Conservation (phyloP, 2,888 invertebrate genomes). For the Frankliniella fusca region DNA sequence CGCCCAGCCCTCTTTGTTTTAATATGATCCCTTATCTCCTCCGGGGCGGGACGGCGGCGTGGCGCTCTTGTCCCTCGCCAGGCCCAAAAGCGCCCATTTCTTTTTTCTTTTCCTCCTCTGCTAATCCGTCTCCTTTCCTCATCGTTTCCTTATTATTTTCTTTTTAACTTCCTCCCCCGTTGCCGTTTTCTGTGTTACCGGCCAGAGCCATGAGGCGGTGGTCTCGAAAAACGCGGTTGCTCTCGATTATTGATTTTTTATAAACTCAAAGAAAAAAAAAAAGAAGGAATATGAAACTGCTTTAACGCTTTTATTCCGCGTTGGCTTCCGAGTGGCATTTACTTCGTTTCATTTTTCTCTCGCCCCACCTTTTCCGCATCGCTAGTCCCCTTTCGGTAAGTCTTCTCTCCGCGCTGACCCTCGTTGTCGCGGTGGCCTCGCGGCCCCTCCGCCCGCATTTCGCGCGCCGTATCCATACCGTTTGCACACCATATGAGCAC, state of each 20-base stretch:
- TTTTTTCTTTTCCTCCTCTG: not conserved
- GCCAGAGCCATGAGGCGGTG: not conserved
- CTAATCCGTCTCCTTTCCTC: slow-evolving; percentile 14
- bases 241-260: slow-evolving; percentile 1
- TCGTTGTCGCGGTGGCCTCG: not conserved
- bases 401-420: not conserved
- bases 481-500: slow-evolving; percentile 24
- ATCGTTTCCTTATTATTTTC: not conserved
- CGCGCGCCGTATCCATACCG: slow-evolving; percentile 18
- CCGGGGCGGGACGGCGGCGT: no score
- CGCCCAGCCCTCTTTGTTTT: not conserved
- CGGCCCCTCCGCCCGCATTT: not conserved
- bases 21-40: slow-evolving; percentile 28
- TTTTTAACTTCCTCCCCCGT: slow-evolving; percentile 6
- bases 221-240: not conserved
- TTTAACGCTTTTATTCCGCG: slow-evolving; percentile 4
- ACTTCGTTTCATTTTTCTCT: not conserved
- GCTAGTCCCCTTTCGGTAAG: not conserved
- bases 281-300: slow-evolving; percentile 4
- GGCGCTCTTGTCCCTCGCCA: not conserved
- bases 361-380: not conserved
- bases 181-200: not conserved
- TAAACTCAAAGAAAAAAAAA: no score
- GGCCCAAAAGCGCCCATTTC: not conserved
- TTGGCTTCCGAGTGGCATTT: not conserved